Base-by-base conservation (phyloP, 2,113 vertebrate genomes). In the Ceyx cyanopectus region DNA sequence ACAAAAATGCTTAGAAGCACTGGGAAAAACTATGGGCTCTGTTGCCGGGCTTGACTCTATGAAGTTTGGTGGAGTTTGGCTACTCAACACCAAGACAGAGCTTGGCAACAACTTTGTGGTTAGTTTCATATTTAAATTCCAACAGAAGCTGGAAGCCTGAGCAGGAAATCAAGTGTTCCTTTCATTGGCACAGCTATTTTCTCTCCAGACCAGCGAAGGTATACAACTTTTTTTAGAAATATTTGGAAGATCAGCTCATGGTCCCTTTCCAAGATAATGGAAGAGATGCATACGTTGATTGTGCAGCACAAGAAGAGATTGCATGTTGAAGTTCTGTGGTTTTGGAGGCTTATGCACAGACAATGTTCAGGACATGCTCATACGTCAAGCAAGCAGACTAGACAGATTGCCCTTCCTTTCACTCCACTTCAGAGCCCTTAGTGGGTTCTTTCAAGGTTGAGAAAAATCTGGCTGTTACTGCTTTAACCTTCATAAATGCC, bases 401-500 rank as follows among this genome's bases (percentile, higher is more conserved):
- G 93, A 66, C 77, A 95, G 68, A 77, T 65, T 93, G 73, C 62
- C 60, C 62, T 80, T 62, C 40, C 40, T 93, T 58, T 84, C 75
- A 73, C 81, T 97, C 41, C 5, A 1, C 30, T 94, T 86, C 93
- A 78, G 69, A 96, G 88, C 60, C 91, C 66, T 89, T 27, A 62
- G 67, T 87, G 83, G 54, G 56, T 81, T 94, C 91, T 94, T 61
- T 86, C 45, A 73, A 70, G 51, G 63, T 56, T 94, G 86, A 91
- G 76, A 83, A 73, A 92, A 95, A 93, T 61, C 88, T 81, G 37
- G 51, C 86, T 92, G 57, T 84, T 70, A 65, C 30, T 74, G 19
- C 23, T 96, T 92, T 53, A 75, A 67, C 91, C 85, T 88, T 43
- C 40, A 57, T 43, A 85, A 89, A 75, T 43, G 54, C 50, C 51